phyloP scores from a whole-genome alignment of 2,797 vertebrate genomes.

The Tympanoctomys barrerae region DNA sequence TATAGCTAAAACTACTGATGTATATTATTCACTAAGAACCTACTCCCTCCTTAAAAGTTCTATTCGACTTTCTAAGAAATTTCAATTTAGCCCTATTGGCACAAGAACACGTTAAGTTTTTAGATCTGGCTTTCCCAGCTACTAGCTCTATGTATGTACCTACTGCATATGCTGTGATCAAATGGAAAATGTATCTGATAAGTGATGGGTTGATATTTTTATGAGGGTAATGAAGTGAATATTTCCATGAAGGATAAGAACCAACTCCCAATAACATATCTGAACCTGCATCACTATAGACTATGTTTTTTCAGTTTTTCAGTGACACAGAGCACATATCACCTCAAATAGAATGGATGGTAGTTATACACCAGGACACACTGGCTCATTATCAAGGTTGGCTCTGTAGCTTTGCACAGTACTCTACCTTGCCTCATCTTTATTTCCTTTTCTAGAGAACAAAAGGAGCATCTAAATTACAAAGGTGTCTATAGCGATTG shows the following conservation, averaged over 20 bases:
- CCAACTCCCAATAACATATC: neutral
- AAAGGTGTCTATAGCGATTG: neutral
- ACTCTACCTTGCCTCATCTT: neutral
- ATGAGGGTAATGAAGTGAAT: neutral
- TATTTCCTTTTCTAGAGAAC: neutral
- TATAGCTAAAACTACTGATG: neutral
- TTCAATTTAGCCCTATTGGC: neutral
- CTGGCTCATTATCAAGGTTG: neutral
- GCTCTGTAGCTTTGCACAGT: neutral
- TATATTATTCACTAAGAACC: slow-evolving; percentile 12
- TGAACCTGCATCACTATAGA: neutral
- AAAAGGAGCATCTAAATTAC: neutral
- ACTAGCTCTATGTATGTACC: neutral
- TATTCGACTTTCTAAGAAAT: slow-evolving; percentile 1
- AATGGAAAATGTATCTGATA: neutral
- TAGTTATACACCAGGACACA: neutral
- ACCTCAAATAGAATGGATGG: neutral
- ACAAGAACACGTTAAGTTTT: neutral
- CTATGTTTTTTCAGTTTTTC: neutral
- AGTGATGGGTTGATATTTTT: neutral
- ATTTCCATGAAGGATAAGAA: neutral
- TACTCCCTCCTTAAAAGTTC: neutral
- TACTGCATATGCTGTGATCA: neutral
- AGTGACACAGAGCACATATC: neutral
- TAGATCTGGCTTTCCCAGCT: neutral